Conservation (phyloP, 1,140 invertebrate genomes). For the Drosophila tristis region DNA sequence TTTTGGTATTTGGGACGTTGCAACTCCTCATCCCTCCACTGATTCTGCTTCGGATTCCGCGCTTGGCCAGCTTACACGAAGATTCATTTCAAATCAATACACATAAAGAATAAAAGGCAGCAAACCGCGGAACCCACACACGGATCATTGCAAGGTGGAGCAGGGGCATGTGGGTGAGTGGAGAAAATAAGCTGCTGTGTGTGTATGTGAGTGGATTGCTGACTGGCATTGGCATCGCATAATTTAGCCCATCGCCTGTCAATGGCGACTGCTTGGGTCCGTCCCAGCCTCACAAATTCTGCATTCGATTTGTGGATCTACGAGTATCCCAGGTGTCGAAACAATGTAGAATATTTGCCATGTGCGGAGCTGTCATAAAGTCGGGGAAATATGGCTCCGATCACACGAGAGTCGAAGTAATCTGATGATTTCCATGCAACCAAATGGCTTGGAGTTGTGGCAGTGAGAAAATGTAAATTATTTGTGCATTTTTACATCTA, state of each 20-base stretch:
- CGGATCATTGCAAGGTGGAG: conserved; percentile 3
- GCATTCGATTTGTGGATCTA: conserved; percentile 36
- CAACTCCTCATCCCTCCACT: conserved; percentile 11
- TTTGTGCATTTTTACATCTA: too few species aligned
- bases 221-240: conserved; percentile 36
- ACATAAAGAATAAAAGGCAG: conserved; percentile 73
- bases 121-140: conserved; percentile 55
- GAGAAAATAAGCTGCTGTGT: conserved; percentile 6
- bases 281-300: conserved; percentile 24
- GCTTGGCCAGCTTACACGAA: conserved; percentile 45
- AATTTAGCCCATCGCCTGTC: conserved; percentile 53
- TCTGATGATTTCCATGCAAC: conserved; percentile 27
- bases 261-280: conserved; percentile 40
- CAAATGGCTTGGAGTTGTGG: too few species aligned
- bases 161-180: neutral
- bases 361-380: conserved; percentile 34
- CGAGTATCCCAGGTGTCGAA: conserved; percentile 46
- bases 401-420: conserved; percentile 14
- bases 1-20: conserved; percentile 17
- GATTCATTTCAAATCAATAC: conserved; percentile 81
- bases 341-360: conserved; percentile 46
- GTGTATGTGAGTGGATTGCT: conserved; percentile 6
- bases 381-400: conserved; percentile 12
- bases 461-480: too few species aligned
- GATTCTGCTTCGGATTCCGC: conserved; percentile 33